A percentile compares a stretch with the other conserved stretches of the same genome.
Evolutionary conservation across 1,140 invertebrate genomes (phyloP).

Genomic region (Bombus terrestris): DNA sequence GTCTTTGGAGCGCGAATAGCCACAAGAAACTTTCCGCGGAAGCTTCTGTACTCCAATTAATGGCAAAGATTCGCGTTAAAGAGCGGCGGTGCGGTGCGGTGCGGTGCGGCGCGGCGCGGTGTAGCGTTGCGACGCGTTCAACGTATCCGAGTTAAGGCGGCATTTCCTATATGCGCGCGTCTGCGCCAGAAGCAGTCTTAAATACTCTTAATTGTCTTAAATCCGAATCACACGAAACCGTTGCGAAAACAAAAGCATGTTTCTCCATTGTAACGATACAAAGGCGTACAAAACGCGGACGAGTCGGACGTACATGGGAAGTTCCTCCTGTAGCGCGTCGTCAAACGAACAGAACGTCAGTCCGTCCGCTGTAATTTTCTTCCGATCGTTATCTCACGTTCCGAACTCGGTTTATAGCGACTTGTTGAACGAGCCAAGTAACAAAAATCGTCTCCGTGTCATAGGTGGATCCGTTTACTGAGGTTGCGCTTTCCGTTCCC

Average conservation of each 20-base stretch:
- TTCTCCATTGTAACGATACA: too few relatives aligned
- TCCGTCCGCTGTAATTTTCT: neutral
- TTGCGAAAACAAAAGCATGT: too few relatives aligned
- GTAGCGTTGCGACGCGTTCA: neutral
- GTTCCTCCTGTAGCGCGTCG: neutral
- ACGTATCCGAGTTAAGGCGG: neutral
- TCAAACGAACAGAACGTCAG: neutral
- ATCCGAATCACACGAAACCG: too few relatives aligned
- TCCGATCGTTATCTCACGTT: neutral
- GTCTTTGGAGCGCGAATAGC: neutral
- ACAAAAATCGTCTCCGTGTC: conserved; percentile 29
- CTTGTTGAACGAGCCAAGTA: conserved; percentile 14
- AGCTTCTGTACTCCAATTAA: conserved; percentile 25
- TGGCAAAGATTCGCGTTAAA: conserved; percentile 2
- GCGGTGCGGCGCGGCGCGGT: too few relatives aligned
- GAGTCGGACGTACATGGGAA: too few relatives aligned
- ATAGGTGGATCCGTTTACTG: conserved; percentile 35
- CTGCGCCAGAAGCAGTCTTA: too few relatives aligned
- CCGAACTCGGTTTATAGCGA: neutral
- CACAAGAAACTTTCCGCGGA: conserved; percentile 6
- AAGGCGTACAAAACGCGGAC: too few relatives aligned
- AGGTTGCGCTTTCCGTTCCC: conserved; percentile 10
- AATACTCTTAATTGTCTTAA: too few relatives aligned
- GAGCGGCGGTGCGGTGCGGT: too few relatives aligned
- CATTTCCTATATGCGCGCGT: too few relatives aligned